These are phyloP conservation scores for Notothenia rossii DNA, from an alignment of 2,113 vertebrate genomes.

Conservation along the genomic window DNA sequence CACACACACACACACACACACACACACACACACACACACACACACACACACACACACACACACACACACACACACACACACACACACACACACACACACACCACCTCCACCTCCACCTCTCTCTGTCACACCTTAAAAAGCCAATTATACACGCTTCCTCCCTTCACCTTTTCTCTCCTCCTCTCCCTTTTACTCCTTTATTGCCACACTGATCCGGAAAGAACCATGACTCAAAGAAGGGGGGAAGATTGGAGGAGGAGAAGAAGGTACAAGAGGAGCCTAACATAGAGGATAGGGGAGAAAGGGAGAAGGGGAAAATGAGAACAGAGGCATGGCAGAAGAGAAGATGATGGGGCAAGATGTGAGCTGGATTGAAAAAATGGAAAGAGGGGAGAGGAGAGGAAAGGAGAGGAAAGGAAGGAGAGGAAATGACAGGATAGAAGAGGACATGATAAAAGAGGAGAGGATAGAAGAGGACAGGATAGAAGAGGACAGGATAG, in stretches of 20 bases:
- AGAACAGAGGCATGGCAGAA: constrained; percentile 21
- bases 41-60: neutral
- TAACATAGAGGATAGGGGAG: constrained; percentile 50
- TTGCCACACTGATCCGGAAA: constrained; percentile 61
- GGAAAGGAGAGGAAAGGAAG: neutral
- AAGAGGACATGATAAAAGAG: constrained; percentile 13
- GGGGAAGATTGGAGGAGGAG: constrained; percentile 41
- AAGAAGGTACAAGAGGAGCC: constrained; percentile 39
- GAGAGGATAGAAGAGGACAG: constrained; percentile 18
- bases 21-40: constrained; percentile 25
- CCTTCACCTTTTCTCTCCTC: constrained; percentile 57
- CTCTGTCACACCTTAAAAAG: constrained; percentile 83
- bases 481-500: neutral
- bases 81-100: constrained; percentile 1
- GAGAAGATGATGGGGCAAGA: constrained; percentile 14
- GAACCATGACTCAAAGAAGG: constrained; percentile 59
- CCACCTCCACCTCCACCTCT: constrained; percentile 56
- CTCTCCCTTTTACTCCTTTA: constrained; percentile 40
- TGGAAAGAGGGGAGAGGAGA: constrained; percentile 12
- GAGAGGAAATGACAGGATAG: constrained; percentile 4
- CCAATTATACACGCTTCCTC: constrained; percentile 81
- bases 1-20: constrained; percentile 12
- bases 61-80: constrained; percentile 12
- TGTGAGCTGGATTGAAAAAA: constrained; percentile 23
- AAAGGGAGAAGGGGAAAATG: constrained; percentile 35